phyloP scores from a whole-genome alignment of 2,888 invertebrate species.

The Serripes groenlandicus region DNA sequence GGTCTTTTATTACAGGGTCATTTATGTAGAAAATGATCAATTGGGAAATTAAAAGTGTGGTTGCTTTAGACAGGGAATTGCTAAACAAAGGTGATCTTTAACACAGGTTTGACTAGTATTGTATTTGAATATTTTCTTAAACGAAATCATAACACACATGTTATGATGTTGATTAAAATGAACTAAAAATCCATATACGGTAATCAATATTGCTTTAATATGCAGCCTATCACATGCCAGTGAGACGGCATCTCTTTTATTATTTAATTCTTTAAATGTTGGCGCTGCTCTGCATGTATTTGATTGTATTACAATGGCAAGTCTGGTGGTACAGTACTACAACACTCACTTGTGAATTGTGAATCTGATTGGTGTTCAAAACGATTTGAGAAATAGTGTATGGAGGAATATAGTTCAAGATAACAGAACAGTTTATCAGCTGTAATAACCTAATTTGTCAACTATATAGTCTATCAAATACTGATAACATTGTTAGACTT shows the following conservation, averaged over 20 bases:
- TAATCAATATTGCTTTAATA: neutral
- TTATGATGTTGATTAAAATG: no score
- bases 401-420: neutral
- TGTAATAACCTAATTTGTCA: conserved; percentile 54
- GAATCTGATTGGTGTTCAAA: no score
- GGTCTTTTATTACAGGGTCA: no score
- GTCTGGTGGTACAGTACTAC: neutral
- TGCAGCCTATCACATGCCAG: neutral
- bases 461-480: conserved; percentile 28
- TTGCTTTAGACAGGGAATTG: no score
- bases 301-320: neutral
- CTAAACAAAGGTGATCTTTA: no score
- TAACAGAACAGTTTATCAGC: neutral
- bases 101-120: no score
- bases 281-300: neutral
- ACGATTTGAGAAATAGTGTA: no score
- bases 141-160: no score
- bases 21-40: no score
- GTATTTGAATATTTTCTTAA: no score
- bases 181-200: neutral
- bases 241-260: neutral
- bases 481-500: conserved; percentile 33
- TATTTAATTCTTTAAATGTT: neutral
- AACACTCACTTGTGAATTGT: neutral
- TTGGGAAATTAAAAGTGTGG: no score